These are phyloP conservation scores for Pocillopora verrucosa DNA, from an alignment of 64 coral and sea anemone species.

Conservation along the genomic window DNA sequence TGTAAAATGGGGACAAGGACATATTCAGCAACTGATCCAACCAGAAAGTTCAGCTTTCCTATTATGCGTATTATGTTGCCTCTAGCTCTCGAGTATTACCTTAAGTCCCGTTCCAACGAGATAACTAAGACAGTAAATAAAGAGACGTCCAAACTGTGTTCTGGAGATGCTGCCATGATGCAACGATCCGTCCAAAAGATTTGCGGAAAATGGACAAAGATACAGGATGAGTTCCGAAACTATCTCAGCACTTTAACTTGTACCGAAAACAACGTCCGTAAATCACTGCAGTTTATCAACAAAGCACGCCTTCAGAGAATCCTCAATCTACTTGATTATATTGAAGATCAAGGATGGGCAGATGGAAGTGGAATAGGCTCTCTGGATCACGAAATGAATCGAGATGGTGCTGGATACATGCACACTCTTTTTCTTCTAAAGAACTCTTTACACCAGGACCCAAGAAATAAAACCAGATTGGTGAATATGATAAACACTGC, in stretches of 20 bases:
- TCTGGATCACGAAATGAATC: constrained; percentile 57
- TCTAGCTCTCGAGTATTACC: constrained; percentile 26
- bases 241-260: neutral
- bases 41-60: constrained; percentile 23
- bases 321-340: constrained; percentile 4
- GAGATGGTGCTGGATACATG: constrained; percentile 44
- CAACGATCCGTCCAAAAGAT: neutral
- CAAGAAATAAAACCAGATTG: neutral
- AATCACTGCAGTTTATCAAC: neutral
- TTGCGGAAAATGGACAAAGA: neutral
- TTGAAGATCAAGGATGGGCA: constrained; percentile 65
- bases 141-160: neutral
- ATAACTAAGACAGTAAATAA: neutral
- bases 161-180: neutral
- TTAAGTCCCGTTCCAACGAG: neutral
- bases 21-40: neutral
- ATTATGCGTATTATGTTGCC: constrained; percentile 22
- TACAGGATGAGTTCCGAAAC: neutral
- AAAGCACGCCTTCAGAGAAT: neutral
- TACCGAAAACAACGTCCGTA: neutral
- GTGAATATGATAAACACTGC: constrained; percentile 42
- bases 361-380: constrained; percentile 52
- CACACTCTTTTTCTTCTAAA: constrained; percentile 60
- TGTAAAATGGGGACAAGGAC: neutral
- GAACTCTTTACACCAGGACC: neutral